Base-by-base conservation (phyloP, 1,140 invertebrate species). In the Maconellicoccus hirsutus region DNA sequence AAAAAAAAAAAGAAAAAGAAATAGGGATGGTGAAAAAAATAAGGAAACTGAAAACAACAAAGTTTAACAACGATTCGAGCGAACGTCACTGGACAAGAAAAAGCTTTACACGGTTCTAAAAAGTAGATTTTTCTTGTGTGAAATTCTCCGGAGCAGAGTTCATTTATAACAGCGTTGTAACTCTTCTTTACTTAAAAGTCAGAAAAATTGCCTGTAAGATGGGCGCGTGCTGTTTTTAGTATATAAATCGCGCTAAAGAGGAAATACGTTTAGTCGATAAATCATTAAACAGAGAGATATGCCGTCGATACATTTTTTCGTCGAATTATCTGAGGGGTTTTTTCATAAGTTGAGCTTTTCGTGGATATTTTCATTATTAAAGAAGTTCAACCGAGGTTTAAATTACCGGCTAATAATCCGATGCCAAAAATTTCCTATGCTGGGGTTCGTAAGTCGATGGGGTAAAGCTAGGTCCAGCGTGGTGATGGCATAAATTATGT, bases 71-170 rank as follows among this genome's bases (percentile, higher is more conserved):
- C 6, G 42, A 16, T 4, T 16, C 4, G 16, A 52, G 16, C 2
- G n/a, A 52, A 52, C 42, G 42, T 52, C n/a, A 52, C 42, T 52
- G n/a, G 42, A 52, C 42, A 52, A 52, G 42, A 52, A 52, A 52
- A 52, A 52, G 42, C 42, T 52, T 19, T 52, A 52, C 42, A 52
- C 12, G n/a, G 16, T 2, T 19, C 2, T 19, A 6, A 38, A 38
- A 38, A 52, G 6, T 52, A 52, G 42, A 52, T 52, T 52, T 52
- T 52, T 52, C 42, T 52, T 16, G 29, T 19, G 42, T 52, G n/a
- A 52, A 52, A 52, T 52, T 52, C 42, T 16, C n/a, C 16, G 6
- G 42, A 14, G 42, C n/a, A 8, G 12, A 8, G 10, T 52, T 52
- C 42, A 52, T 52, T 52, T 33, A 33, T 33, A 33, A 33, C 29